A percentile compares a stretch with the other conserved stretches of the same genome.
Conservation (phyloP, 2,113 vertebrate species). For the Gadus chalcogrammus region DNA sequence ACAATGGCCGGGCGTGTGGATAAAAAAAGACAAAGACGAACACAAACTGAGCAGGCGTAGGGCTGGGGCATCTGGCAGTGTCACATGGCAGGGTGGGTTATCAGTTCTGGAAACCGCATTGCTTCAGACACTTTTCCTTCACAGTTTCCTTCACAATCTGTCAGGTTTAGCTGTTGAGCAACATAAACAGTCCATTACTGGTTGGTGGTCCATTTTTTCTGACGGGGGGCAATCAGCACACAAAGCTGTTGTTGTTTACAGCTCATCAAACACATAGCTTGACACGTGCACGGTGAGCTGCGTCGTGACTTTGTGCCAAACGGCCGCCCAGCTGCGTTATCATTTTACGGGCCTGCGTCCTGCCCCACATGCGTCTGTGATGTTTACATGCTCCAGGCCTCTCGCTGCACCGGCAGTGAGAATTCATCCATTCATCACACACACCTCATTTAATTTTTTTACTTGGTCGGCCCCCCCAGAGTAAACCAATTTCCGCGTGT, state of each 20-base stretch:
- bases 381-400: slow-evolving; percentile 28
- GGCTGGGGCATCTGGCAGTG: not conserved
- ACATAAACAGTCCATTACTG: slow-evolving; percentile 15
- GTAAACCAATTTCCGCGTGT: slow-evolving; percentile 11
- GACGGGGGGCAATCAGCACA: slow-evolving; percentile 18
- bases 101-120: not conserved
- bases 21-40: slow-evolving; percentile 6
- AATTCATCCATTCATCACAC: slow-evolving; percentile 44
- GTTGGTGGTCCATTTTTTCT: slow-evolving; percentile 20
- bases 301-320: slow-evolving; percentile 36
- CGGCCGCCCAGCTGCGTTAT: slow-evolving; percentile 32
- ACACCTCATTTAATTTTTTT: slow-evolving; percentile 24
- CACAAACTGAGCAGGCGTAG: slow-evolving; percentile 14
- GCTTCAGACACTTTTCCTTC: slow-evolving; percentile 11
- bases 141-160: slow-evolving; percentile 16
- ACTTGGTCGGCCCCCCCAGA: not conserved
- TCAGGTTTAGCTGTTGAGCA: slow-evolving; percentile 24
- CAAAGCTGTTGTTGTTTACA: slow-evolving; percentile 26
- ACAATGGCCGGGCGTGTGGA: slow-evolving; percentile 14
- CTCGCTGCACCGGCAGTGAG: slow-evolving; percentile 29
- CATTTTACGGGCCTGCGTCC: slow-evolving; percentile 19
- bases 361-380: slow-evolving; percentile 24
- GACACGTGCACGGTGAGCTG: slow-evolving; percentile 16
- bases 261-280: slow-evolving; percentile 14
- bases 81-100: slow-evolving; percentile 2